Evolutionary conservation across 1,140 invertebrate species (phyloP), one percentile per base, ranked within the genome.

Genomic region (Diorhabda elongata): DNA sequence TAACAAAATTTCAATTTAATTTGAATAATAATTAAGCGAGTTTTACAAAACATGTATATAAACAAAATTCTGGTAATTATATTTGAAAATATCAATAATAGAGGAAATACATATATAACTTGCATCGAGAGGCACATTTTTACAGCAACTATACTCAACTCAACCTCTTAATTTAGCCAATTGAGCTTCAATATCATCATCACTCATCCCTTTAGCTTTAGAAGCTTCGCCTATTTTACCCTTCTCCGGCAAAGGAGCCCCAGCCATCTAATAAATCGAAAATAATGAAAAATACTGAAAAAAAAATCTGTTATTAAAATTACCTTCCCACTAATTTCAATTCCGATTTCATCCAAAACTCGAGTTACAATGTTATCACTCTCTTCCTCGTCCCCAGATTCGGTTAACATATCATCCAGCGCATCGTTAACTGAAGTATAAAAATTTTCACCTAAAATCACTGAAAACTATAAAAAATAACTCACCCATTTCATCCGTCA

Each of bases 331-430:
- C 91, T 90, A 64, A 96, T 91, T 83, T 97, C 95, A 83, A 98
- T 97, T 69, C 95, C 95, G 79, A 98, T 97, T 84, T 98, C 95
- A 86, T 97, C 95, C 5, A 98, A 83, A 6, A 98, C 93, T 84
- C 96, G 87, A 75, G 87, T 90, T 3, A 98, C 90, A 83, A 97
- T 89, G 60, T 88, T 88, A 76, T 96, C 91, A 78, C 89, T 87
- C 84, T 96, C 94, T 71, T 93, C 91, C 82, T 97, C 95, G 83
- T 97, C 95, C 7, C 90, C 94, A 26, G 92, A 94, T 76, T 95
- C 94, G 66, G 87, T 87, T 59, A 98, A 84, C 76, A 97, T 94
- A 76, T 95, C 93, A 84, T 96, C 94, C 60, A 97, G 82, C 0
- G 92, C 92, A 71, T 97, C 95, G 83, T 93, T 92, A 78, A 97